Base-by-base conservation (phyloP, 1,140 invertebrate species). In the Coptotermes formosanus region DNA sequence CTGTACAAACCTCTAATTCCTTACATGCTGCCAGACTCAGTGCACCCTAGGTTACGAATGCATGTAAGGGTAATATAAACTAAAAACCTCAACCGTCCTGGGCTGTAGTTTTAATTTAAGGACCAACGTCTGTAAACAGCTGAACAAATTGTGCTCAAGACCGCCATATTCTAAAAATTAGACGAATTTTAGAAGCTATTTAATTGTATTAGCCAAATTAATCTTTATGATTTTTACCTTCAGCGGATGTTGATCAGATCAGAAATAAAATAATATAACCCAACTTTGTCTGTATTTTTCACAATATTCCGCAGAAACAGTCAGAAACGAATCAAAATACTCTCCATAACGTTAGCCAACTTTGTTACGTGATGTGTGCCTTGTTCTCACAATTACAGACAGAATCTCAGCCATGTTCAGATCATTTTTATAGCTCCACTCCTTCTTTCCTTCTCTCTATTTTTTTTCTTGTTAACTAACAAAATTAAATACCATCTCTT, bases 401-500 rank as follows among this genome's bases (percentile, higher is more conserved):
- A 64, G 59, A 64, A 64, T 64, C 59, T 69, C 64, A n/a, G 64
- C 64, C 64, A n/a, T 9, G 3, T 12, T 69, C 64, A n/a, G 64
- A 3, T 69, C 64, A n/a, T 16, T 69, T 3, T 69, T 69, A n/a
- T 12, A 69, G 64, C 4, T 30, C 64, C 64, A 69, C n/a, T 69
- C 3, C 64, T 69, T 69, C 21, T 69, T 69, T 69, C 64, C 12
- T n/a, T 12, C n/a, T 64, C 23, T 64, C 7, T 25, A 7, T 64
- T 69, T n/a, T 25, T n/a, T 69, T 69, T 69, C 64, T 12, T 69
- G n/a, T 69, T 69, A 69, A 69, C 64, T 69, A 69, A 69, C 64
- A 69, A 69, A 25, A 69, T 69, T 69, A 69, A 69, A 69, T 69
- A 69, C 64, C 64, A 69, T 69, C 64, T 69, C 64, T 69, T 69